Evolutionary conservation across 2,797 vertebrate genomes (phyloP), one percentile per base, ranked within the genome.

Genomic region (Stomatorhinus walkeri): DNA sequence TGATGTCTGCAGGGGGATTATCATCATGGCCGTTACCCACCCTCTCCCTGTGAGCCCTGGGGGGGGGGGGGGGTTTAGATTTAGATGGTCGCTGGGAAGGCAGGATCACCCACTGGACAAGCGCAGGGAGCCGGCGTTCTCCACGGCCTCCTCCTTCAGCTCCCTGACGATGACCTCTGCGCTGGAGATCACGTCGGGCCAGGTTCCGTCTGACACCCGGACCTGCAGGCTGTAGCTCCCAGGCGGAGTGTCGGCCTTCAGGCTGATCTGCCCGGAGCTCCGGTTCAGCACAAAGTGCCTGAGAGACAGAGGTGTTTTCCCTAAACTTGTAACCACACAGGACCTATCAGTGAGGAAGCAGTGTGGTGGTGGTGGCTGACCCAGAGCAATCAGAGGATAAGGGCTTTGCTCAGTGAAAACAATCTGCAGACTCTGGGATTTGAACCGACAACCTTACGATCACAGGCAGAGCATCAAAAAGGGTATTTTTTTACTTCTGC

Each of bases 101-200:
- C 9, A 32, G 19, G 43, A 43, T 32, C 81, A 94, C 95, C 95
- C 93, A 98, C 97, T 97, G 93, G 89, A 93, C 40, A 98, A 91
- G 89, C 94, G 93, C 4, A 98, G 4, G 54, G 97, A 97, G 8
- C 95, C 97, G 51, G 97, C 94, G 88, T 95, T 97, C 76, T 76
- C 94, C 87, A 96, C 89, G 0, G 94, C 96, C 16, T 95, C 96
- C 89, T 95, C 95, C 88, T 91, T 95, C 90, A 98, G 94, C 90
- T 96, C 96, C 79, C 91, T 94, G 84, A 98, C 94, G 0, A 93
- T 92, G 90, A 98, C 95, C 91, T 94, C 95, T 14, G 95, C 95
- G 0, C 95, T 95, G 12, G 97, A 98, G 92, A 94, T 94, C 90
- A 97, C 96, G 48, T 97, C 97, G 4, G 97, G 97, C 97, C 97